Conservation (phyloP, 2,888 invertebrate species). For the Rutpela maculata region DNA sequence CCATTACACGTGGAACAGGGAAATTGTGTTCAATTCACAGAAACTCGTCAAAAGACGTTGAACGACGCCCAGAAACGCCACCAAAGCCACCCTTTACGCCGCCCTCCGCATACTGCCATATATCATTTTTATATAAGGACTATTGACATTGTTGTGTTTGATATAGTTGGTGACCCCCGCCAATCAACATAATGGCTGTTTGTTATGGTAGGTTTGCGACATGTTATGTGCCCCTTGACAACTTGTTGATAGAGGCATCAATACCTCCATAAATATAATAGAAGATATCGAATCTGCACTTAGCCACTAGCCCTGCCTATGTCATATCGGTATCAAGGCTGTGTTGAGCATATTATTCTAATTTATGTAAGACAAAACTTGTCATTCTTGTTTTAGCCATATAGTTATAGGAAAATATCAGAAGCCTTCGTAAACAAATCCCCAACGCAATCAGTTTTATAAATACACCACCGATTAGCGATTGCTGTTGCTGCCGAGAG, state of each 20-base stretch:
- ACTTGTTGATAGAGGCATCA: background rate
- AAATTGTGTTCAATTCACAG: slow-evolving; percentile 94
- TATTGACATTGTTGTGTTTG: slow-evolving; percentile 60
- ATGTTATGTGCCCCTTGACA: slow-evolving; percentile 14
- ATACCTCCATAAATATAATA: no score
- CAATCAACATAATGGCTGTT: slow-evolving; percentile 67
- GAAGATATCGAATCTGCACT: no score
- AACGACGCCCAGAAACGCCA: slow-evolving; percentile 64
- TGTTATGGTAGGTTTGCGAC: slow-evolving; percentile 70
- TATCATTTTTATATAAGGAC: slow-evolving; percentile 41
- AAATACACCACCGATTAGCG: background rate
- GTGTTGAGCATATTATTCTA: background rate
- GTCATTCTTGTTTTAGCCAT: slow-evolving; percentile 8
- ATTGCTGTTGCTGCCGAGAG: background rate
- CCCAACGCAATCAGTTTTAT: background rate
- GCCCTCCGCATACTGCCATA: slow-evolving; percentile 50
- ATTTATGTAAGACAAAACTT: slow-evolving; percentile 27
- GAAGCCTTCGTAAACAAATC: background rate
- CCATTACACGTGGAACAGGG: slow-evolving; percentile 94
- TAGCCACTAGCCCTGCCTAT: background rate
- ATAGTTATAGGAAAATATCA: background rate
- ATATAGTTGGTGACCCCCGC: slow-evolving; percentile 59
- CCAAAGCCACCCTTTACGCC: slow-evolving; percentile 60
- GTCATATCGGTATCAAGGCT: slow-evolving; percentile 16
- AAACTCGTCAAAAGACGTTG: slow-evolving; percentile 95